phyloP scores from a whole-genome alignment of 2,888 invertebrate species.

The Escarpia spicata region DNA sequence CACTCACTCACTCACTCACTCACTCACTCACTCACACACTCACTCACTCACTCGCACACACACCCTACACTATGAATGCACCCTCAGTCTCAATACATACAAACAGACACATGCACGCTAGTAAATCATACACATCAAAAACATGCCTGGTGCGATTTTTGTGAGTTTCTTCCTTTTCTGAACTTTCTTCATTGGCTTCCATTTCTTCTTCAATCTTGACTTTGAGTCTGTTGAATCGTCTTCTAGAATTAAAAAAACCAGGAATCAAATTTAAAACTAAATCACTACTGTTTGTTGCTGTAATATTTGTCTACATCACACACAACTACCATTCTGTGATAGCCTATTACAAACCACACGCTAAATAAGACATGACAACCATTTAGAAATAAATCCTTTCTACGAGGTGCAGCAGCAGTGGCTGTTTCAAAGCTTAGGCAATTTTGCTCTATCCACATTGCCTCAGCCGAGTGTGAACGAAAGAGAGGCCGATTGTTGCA shows the following conservation, averaged over 20 bases:
- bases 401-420: no score
- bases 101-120: no score
- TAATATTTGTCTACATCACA: not conserved
- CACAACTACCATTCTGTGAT: not conserved
- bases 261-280: not conserved
- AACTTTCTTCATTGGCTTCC: not conserved
- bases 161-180: not conserved
- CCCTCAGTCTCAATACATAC: no score
- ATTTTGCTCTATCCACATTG: no score
- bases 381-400: no score
- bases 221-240: not conserved
- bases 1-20: not conserved
- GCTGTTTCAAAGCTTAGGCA: no score
- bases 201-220: not conserved
- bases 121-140: no score
- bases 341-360: no score
- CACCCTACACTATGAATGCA: no score
- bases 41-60: not conserved
- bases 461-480: no score
- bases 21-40: conserved; percentile 18
- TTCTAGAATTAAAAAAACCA: not conserved
- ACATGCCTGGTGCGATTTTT: not conserved
- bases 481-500: no score
- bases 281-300: not conserved
- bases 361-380: no score